Base-by-base conservation (phyloP, 1,140 invertebrate species). In the Apis laboriosa region DNA sequence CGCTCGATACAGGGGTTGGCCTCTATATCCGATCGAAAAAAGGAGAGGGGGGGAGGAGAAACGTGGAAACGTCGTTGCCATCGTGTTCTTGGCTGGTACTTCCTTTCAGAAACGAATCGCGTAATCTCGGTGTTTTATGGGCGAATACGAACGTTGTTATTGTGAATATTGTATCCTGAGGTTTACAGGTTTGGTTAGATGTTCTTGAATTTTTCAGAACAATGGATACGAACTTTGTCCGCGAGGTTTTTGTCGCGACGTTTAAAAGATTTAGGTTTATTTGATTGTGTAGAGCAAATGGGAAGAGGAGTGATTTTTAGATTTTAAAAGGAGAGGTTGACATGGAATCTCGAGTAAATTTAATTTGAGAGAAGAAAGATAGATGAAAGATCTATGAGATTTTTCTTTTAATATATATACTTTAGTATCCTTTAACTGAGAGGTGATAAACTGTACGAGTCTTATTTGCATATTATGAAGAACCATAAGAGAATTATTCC, bases 101-200 rank as follows among this genome's bases (percentile, higher is more conserved):
- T 81, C 60, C 43, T 49, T 68, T 81, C 17, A 24, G 34, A 60
- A 76, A 75, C 63, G 73, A 68, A 76, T 76, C 80, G 73, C 55
- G 43, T 81, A 81, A 77, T 81, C 80, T 81, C 64, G 24, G 24
- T 53, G 63, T 77, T 81, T 77, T 77, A 77, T 24, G 43, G 64
- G 9, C 64, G 51, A 43, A 58, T 19, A 43, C 34, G 34, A 43
- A 24, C 51, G 49, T 24, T 24, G n/a, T 11, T 28, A 61, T 24
- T 15, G 66, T 51, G 11, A 9, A 51, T 60, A 34, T 56, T 43
- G 55, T 55, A 61, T 55, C 43, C 5, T 21, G 68, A 49, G 74
- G 5, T 43, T 43, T 43, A 43, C 21, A 49, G 55, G 1, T 21
- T 34, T 5, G 21, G 19, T n/a, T 3, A 1, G 21, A 15, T 9